Evolutionary conservation across 2,888 invertebrate genomes (phyloP).

Genomic region (Lutraria lutraria): DNA sequence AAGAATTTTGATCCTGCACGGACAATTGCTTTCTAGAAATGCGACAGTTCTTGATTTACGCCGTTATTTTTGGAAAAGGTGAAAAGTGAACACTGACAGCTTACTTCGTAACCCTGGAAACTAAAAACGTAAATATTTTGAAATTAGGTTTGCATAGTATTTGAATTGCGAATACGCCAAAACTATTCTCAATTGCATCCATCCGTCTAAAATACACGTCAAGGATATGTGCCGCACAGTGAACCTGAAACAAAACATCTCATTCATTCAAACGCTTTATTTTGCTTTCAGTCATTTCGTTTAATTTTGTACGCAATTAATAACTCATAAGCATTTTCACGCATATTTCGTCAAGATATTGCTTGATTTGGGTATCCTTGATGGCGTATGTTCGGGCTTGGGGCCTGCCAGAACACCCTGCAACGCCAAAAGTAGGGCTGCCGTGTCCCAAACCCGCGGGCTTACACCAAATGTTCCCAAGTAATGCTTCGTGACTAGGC

Average conservation of each 20-base stretch:
- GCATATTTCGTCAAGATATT: neutral
- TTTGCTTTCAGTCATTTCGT: neutral
- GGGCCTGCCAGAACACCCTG: slow-evolving; percentile 44
- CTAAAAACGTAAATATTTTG: neutral
- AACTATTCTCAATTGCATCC: no score
- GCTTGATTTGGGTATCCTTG: neutral
- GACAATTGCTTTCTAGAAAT: slow-evolving; percentile 12
- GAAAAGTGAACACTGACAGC: neutral
- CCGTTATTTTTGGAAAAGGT: slow-evolving; percentile 8
- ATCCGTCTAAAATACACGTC: neutral
- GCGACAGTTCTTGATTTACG: slow-evolving; percentile 14
- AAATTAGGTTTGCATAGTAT: neutral
- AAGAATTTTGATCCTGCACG: slow-evolving; percentile 19
- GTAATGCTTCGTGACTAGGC: slow-evolving; percentile 54
- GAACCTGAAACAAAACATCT: neutral
- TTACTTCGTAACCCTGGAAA: neutral
- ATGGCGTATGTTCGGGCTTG: neutral
- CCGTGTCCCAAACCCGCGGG: slow-evolving; percentile 41
- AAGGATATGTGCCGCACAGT: neutral
- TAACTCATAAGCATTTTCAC: neutral
- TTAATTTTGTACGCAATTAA: neutral
- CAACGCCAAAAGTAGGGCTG: slow-evolving; percentile 49
- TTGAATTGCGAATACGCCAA: neutral
- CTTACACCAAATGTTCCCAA: slow-evolving; percentile 36
- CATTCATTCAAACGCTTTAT: neutral